Conservation (phyloP, 92 coral and sea anemone genomes). For the Pocillopora meandrina region DNA sequence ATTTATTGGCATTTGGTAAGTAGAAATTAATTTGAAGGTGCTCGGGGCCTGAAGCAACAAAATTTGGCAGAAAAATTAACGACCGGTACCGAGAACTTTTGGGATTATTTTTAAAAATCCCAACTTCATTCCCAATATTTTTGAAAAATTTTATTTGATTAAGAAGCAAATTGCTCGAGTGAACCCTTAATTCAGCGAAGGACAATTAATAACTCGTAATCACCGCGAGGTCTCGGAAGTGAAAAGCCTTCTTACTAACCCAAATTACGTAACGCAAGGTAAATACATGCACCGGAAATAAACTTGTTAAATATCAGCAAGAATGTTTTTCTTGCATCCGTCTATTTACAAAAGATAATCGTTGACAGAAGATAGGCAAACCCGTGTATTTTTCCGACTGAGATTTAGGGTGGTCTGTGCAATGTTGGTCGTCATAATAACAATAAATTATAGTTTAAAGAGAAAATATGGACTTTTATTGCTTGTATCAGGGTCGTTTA, state of each 20-base stretch:
- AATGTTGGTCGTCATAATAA: slow-evolving; percentile 29
- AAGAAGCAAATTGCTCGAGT: too few relatives aligned
- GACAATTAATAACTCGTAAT: too few relatives aligned
- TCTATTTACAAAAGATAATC: background rate
- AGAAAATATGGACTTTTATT: slow-evolving; percentile 43
- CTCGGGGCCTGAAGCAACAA: too few relatives aligned
- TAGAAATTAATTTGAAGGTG: too few relatives aligned
- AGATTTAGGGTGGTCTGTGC: slow-evolving; percentile 32
- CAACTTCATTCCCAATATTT: too few relatives aligned
- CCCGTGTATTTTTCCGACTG: background rate
- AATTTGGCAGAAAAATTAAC: too few relatives aligned
- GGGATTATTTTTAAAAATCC: too few relatives aligned
- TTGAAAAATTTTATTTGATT: too few relatives aligned
- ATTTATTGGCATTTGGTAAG: too few relatives aligned
- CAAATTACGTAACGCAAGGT: slow-evolving; percentile 11
- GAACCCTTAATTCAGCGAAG: too few relatives aligned
- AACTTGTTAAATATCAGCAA: slow-evolving; percentile 7
- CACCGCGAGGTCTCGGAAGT: background rate
- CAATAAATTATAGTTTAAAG: slow-evolving; percentile 11
- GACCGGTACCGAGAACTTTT: too few relatives aligned
- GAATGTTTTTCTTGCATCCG: background rate
- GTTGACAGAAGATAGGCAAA: background rate
- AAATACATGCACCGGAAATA: slow-evolving; percentile 22
- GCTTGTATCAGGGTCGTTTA: slow-evolving; percentile 14
- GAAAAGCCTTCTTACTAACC: too few relatives aligned